Conservation (phyloP, 1,140 invertebrate species). For the Drosophila sturtevanti region DNA sequence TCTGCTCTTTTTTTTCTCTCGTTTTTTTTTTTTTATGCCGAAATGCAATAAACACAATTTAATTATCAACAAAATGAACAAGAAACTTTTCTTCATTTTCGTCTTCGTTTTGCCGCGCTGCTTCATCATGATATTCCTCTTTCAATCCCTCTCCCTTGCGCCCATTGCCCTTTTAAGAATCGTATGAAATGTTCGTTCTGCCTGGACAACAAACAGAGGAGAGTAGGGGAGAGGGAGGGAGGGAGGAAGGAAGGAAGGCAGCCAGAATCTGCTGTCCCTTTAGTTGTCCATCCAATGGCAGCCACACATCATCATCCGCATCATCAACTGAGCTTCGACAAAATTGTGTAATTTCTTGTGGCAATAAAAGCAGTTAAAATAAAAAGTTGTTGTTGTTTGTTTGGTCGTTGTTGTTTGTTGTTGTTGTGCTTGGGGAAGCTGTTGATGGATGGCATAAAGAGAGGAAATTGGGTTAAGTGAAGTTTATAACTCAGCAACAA, state of each 20-base stretch:
- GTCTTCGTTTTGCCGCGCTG: neutral
- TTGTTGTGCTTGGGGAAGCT: neutral
- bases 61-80: constrained; percentile 16
- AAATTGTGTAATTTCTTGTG: constrained; percentile 9
- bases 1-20: no score
- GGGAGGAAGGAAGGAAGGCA: no score
- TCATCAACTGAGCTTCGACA: constrained; percentile 1
- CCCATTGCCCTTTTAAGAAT: neutral
- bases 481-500: constrained; percentile 6
- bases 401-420: no score
- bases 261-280: no score
- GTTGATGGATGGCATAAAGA: constrained; percentile 7
- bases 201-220: no score
- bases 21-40: neutral
- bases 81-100: constrained; percentile 35
- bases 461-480: constrained; percentile 9
- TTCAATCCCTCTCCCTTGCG: neutral
- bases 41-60: constrained; percentile 32
- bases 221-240: no score
- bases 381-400: constrained; percentile 1
- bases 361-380: constrained; percentile 9
- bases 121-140: neutral
- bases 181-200: neutral
- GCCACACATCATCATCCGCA: constrained; percentile 2
- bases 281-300: neutral